Conservation (phyloP, 1,140 invertebrate species). For the Bilobella aurantiaca region DNA sequence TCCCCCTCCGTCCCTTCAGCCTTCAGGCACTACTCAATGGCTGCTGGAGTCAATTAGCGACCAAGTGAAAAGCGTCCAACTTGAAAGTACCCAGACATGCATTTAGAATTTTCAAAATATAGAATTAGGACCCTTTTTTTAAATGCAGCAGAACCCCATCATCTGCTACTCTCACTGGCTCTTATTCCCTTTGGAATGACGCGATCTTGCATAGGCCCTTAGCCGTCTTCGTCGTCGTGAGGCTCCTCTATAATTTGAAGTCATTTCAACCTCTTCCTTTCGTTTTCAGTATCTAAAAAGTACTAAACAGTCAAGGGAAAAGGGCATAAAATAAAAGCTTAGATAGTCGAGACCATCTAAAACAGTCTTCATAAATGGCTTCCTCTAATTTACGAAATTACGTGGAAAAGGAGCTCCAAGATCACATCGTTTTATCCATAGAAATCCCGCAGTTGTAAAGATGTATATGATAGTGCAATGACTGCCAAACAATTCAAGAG, state of each 20-base stretch:
- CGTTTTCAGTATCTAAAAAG: not conserved
- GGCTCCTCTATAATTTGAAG: not conserved
- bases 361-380: not conserved
- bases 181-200: not conserved
- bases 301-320: not conserved
- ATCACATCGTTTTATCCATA: not conserved
- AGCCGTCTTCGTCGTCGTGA: not conserved
- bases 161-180: not conserved
- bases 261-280: not conserved
- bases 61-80: not conserved
- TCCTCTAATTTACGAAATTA: not conserved
- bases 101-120: not conserved
- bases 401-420: not conserved
- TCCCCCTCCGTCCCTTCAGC: too few relatives aligned
- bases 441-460: not conserved
- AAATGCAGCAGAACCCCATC: not conserved
- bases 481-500: too few relatives aligned
- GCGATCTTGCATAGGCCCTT: not conserved
- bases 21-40: not conserved
- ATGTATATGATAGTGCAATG: too few relatives aligned
- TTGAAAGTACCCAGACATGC: not conserved
- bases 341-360: not conserved
- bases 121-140: not conserved
- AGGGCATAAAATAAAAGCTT: not conserved
- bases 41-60: not conserved